Evolutionary conservation across 2,113 vertebrate species (phyloP), one percentile per base, ranked within the genome.

Genomic region (Psettodes erumei): DNA sequence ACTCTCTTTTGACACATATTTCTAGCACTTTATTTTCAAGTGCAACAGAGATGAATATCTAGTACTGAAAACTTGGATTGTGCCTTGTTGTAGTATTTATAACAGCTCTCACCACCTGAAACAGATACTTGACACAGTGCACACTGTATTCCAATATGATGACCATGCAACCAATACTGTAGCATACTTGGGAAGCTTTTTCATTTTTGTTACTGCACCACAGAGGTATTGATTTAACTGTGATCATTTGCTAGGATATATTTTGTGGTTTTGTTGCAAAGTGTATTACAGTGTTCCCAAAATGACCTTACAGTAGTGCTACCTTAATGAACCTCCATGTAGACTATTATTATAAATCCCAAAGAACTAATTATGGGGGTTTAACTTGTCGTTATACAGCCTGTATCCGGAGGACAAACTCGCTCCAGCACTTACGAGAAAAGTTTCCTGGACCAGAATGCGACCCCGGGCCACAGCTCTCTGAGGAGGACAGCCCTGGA

Each of bases 381-480:
- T 43, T 13, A 10, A 27, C 35, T 6, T 28, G 6, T 23, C 13
- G 27, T 7, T 33, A 21, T 0, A 21, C 7, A 19, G 5, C 4
- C 33, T 21, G 35, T 42, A 42, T 35, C 27, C 28, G 18, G 8
- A 58, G 33, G 33, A 53, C 28, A 30, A 27, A 25, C 28, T 40
- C 45, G 19, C 25, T 55, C 6, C 25, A 47, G 0, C 27, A 96
- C 96, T 99, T 92, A 98, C 97, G 95, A 96, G 87, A 96, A 96
- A 71, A 99, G 97, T 86, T 97, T 98, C 91, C 95, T 91, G 75
- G 94, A 96, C 96, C 98, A 98, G 92, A 98, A 97, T 55, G 97
- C 93, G 60, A 96, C 95, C 27, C 97, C 97, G n/a, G 97, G 98
- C 96, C 97, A 99, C 66, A 99, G 94, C 92, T 99, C 98, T 67